A percentile compares a stretch with the other conserved stretches of the same genome.
Evolutionary conservation across 2,888 invertebrate genomes (phyloP).

Genomic region (Callyntrura guangdongensis): DNA sequence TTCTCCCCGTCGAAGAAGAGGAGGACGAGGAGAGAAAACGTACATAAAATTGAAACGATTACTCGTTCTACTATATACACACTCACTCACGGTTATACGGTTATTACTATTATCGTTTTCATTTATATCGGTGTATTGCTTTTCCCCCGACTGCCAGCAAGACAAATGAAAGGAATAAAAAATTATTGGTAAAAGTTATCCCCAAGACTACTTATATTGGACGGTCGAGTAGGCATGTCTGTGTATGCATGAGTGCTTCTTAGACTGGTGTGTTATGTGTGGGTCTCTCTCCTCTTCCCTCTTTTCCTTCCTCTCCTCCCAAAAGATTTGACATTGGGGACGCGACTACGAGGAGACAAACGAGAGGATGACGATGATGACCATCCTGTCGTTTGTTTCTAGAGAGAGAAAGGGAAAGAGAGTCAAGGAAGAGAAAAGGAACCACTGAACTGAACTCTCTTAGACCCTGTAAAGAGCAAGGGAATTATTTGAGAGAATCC

Average conservation of each 20-base stretch:
- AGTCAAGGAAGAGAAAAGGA: constrained; percentile 26
- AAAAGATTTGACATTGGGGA: background rate
- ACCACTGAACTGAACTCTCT: background rate
- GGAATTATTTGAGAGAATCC: constrained; percentile 41
- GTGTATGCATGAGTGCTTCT: background rate
- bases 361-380: background rate
- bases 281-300: background rate
- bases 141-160: background rate
- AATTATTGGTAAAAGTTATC: constrained; percentile 14
- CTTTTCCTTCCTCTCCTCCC: background rate
- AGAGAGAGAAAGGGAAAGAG: too few species aligned
- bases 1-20: too few species aligned
- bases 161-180: background rate
- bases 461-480: too few species aligned
- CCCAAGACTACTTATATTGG: too few species aligned
- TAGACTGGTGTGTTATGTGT: background rate
- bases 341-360: background rate
- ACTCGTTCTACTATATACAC: constrained; percentile 9
- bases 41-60: constrained; percentile 10
- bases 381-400: background rate
- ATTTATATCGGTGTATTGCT: background rate
- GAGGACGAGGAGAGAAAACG: background rate
- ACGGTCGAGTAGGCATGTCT: too few species aligned
- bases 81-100: background rate
- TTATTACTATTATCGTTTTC: background rate